Base-by-base conservation (phyloP, 2,797 vertebrate species). In the Poecilia picta region DNA sequence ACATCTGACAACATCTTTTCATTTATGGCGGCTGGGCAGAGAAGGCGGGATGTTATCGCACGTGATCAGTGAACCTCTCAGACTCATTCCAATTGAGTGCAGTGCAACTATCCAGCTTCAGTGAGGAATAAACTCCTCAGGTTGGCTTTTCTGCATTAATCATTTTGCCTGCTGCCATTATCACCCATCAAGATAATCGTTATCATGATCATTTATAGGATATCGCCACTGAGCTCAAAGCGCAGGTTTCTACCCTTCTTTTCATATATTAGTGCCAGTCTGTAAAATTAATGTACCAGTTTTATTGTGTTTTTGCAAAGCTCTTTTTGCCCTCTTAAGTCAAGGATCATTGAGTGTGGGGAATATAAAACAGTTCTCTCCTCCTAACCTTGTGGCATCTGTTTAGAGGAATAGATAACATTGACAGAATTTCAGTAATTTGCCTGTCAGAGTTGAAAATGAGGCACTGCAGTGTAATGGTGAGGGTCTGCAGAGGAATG, bases 1-100 rank as follows among this genome's bases (percentile, higher is more conserved):
- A 85, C 85, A 71, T 84, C 84, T 88, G 87, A 88, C 87, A 90
- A 84, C 84, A 80, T 89, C 82, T 89, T 87, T 86, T 91, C 82
- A 80, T 86, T 87, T 76, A 76, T 55, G 73, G 36, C 55, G 66
- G 55, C 77, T 77, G 53, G 77, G 72, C 62, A 85, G 74, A 82
- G 76, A 73, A 86, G 77, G 79, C 75, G 66, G 80, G 81, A 39
- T 72, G 36, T 75, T 87, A 88, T 90, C 84, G 2, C 77, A 78
- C 71, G 80, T 66, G 72, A 93, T 91, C 90, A 85, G 81, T 87
- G 83, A 91, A 91, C 84, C 90, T 83, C 76, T 89, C 43, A 78
- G 81, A 83, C 76, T 85, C 80, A 74, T 72, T 66, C 16, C 16
- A 87, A 87, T 85, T 57, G 23, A 87, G 80, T 85, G 79, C 46